Conservation (phyloP, 1,140 invertebrate species). For the Dendrolimus punctatus region DNA sequence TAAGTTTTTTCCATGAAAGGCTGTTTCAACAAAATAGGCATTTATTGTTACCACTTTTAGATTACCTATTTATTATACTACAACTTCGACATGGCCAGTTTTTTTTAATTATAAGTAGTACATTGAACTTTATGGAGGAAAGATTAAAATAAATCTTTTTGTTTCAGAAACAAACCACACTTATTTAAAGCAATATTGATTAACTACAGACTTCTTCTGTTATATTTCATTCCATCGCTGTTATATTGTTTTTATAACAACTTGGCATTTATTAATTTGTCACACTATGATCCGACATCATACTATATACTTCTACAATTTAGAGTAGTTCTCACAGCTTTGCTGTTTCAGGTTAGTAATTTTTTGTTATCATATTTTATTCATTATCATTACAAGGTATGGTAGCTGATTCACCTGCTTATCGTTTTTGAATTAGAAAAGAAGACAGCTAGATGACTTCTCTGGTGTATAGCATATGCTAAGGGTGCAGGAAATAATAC, state of each 20-base stretch:
- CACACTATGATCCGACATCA: constrained; percentile 93
- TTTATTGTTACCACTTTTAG: too few species aligned
- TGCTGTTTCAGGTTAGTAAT: constrained; percentile 89
- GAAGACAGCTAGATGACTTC: too few species aligned
- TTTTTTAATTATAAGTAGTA: too few species aligned
- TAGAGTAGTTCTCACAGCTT: constrained; percentile 91
- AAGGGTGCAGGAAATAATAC: too few species aligned
- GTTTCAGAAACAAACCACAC: constrained; percentile 58
- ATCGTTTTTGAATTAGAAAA: too few species aligned
- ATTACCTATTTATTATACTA: too few species aligned
- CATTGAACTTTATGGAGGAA: neutral
- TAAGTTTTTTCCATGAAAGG: too few species aligned
- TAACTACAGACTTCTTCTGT: constrained; percentile 78
- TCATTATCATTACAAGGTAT: neutral
- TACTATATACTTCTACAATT: constrained; percentile 95
- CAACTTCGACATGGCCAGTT: too few species aligned
- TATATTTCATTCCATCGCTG: constrained; percentile 93
- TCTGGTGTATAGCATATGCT: too few species aligned
- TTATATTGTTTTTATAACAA: constrained; percentile 97
- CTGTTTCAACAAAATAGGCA: too few species aligned
- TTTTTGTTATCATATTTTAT: neutral
- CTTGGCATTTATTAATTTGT: constrained; percentile 92
- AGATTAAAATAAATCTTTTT: constrained; percentile 50
- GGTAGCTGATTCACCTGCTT: too few species aligned
- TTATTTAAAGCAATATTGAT: constrained; percentile 66